Conservation (phyloP, 2,888 invertebrate species). For the Aporophyla lueneburgensis region DNA sequence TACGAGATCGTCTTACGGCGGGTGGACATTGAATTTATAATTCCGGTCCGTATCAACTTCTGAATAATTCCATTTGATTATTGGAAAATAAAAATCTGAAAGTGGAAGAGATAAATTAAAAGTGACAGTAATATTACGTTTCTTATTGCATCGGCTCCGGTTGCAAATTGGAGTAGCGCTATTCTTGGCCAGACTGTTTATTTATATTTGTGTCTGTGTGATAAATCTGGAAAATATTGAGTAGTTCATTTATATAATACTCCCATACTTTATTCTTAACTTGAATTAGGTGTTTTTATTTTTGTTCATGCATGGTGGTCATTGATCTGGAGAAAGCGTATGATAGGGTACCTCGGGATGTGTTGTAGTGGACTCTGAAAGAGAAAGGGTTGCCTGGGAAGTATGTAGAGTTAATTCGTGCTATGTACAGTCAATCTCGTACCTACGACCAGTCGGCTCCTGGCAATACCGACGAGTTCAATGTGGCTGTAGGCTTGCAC, state of each 20-base stretch:
- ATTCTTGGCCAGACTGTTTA: slow-evolving; percentile 3
- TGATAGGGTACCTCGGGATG: no score
- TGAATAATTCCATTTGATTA: slow-evolving; percentile 58
- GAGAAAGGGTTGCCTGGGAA: no score
- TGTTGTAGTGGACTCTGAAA: no score
- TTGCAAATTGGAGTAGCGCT: background rate
- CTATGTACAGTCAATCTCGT: no score
- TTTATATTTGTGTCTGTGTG: slow-evolving; percentile 6
- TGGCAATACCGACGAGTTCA: no score
- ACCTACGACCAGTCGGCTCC: no score
- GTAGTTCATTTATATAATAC: slow-evolving; percentile 3
- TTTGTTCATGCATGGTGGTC: no score
- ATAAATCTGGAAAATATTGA: background rate
- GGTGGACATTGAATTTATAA: slow-evolving; percentile 48
- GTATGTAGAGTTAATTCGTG: no score
- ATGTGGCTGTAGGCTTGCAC: no score
- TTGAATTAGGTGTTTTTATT: background rate
- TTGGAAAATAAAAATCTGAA: slow-evolving; percentile 23
- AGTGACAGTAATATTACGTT: background rate
- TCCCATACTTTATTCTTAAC: background rate
- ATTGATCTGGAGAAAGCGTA: no score
- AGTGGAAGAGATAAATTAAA: slow-evolving; percentile 24
- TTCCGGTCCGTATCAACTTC: slow-evolving; percentile 43
- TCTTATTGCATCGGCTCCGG: background rate
- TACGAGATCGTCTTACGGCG: slow-evolving; percentile 22